phyloP scores from a whole-genome alignment of 2,888 invertebrate genomes.

The Caenorhabditis macrosperma region DNA sequence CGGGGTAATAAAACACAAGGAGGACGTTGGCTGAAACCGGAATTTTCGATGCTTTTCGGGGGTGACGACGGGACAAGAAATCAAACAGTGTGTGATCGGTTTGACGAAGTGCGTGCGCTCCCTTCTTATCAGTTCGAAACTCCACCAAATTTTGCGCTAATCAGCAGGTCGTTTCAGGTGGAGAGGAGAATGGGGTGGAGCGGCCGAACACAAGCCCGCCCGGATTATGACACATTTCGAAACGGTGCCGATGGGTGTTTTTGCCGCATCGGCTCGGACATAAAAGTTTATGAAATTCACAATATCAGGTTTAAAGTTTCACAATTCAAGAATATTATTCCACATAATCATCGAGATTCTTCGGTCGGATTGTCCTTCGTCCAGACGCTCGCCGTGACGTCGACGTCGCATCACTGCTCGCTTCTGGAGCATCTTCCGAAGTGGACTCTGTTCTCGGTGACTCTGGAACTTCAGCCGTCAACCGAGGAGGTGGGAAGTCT shows the following conservation, averaged over 20 bases:
- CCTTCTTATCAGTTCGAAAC: background rate
- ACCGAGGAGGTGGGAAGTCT: background rate
- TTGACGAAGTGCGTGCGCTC: conserved; percentile 1
- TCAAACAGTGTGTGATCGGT: conserved; percentile 10
- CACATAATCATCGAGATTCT: conserved; percentile 51
- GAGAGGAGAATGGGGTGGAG: no score
- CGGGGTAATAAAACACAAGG: background rate
- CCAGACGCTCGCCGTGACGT: conserved; percentile 28
- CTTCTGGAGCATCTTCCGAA: background rate
- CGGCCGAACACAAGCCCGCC: conserved; percentile 3
- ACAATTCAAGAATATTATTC: conserved; percentile 9
- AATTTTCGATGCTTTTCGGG: background rate
- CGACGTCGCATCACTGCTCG: no score
- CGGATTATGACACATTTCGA: conserved; percentile 41
- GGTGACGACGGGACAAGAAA: background rate
- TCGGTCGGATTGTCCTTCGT: conserved; percentile 34
- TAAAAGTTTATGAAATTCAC: no score
- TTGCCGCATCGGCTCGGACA: no score
- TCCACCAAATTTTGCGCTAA: conserved; percentile 1
- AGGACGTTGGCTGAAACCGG: no score
- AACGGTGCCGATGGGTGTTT: no score
- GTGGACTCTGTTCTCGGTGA: no score
- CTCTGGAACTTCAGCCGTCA: no score
- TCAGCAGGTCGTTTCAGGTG: conserved; percentile 24
- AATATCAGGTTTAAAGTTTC: no score